Conservation (phyloP, 2,888 invertebrate species). For the Polyommatus iphigenia region DNA sequence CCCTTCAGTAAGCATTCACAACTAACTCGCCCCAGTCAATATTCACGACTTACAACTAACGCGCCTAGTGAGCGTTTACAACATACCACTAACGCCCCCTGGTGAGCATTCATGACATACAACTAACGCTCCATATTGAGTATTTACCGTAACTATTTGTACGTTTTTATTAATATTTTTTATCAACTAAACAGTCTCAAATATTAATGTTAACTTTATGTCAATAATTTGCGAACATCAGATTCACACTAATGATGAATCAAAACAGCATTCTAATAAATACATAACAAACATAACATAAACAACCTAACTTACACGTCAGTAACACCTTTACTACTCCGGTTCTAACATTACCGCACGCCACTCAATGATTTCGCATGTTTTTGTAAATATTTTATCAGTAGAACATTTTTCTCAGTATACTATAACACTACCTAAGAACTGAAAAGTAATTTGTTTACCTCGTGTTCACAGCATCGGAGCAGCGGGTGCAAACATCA, state of each 20-base stretch:
- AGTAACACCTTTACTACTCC: neutral
- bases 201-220: neutral
- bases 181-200: neutral
- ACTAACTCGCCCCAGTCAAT: neutral
- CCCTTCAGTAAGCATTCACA: neutral
- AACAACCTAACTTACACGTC: neutral
- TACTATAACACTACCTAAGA: neutral
- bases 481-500: neutral
- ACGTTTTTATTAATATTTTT: too few relatives aligned
- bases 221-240: neutral
- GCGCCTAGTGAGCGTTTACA: neutral
- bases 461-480: neutral
- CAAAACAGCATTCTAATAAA: neutral
- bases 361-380: neutral
- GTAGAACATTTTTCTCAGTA: neutral
- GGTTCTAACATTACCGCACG: neutral
- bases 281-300: neutral
- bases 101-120: too few relatives aligned
- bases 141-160: too few relatives aligned
- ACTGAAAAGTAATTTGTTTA: neutral
- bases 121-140: neutral
- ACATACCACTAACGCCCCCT: too few relatives aligned
- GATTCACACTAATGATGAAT: neutral
- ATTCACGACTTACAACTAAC: neutral
- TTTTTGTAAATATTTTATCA: neutral